phyloP scores from a whole-genome alignment of 2,888 invertebrate genomes.

The Apodemia hepburni region DNA sequence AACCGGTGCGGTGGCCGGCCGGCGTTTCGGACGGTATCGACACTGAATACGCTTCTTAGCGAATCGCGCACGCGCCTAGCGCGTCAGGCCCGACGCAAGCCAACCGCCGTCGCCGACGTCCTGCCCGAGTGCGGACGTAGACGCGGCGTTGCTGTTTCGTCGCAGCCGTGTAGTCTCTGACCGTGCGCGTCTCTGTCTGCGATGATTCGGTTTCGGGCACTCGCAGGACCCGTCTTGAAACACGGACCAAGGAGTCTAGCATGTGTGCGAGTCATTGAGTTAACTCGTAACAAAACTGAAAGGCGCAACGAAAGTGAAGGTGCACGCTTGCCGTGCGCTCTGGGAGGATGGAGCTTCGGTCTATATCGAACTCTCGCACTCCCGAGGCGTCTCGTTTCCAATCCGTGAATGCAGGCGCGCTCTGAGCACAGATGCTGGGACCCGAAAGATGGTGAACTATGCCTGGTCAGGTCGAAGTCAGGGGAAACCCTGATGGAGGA shows the following conservation, averaged over 20 bases:
- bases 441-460: conserved; percentile 88
- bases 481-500: conserved; percentile 86
- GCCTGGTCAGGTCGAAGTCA: conserved; percentile 85
- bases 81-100: conserved; percentile 47
- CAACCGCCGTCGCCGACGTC: conserved; percentile 41
- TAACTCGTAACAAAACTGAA: conserved; percentile 65
- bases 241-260: conserved; percentile 60
- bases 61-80: conserved; percentile 42
- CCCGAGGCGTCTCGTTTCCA: conserved; percentile 78
- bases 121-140: conserved; percentile 46
- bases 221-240: conserved; percentile 85
- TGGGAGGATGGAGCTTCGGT: conserved; percentile 64
- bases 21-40: conserved; percentile 33
- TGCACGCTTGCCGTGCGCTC: conserved; percentile 46
- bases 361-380: conserved; percentile 67
- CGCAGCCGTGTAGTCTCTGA: conserved; percentile 45
- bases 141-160: conserved; percentile 39
- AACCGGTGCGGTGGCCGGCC: conserved; percentile 37
- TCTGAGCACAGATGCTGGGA: conserved; percentile 84
- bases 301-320: conserved; percentile 85
- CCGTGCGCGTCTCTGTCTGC: conserved; percentile 49
- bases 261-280: conserved; percentile 85
- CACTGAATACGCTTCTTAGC: conserved; percentile 22
- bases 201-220: conserved; percentile 63
- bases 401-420: conserved; percentile 69